A percentile compares a stretch with the other conserved stretches of the same genome.
phyloP scores from a whole-genome alignment of 2,888 invertebrate genomes.

The Drosophila formosana region DNA sequence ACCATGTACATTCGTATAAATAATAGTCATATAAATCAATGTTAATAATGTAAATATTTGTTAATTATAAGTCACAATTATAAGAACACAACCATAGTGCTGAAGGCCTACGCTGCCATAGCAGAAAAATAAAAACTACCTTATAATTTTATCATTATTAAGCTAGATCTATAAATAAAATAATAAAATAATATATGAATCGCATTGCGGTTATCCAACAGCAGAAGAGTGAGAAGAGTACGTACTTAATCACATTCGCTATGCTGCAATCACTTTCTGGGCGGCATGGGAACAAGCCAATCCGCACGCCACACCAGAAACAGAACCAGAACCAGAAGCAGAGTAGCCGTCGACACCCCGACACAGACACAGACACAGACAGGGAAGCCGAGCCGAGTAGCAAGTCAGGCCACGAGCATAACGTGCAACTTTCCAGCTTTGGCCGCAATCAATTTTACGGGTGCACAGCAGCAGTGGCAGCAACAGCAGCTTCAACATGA shows the following conservation, averaged over 20 bases:
- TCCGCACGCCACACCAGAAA: constrained; percentile 55
- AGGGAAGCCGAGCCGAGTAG: constrained; percentile 51
- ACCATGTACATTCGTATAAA: no score
- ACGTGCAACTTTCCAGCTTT: constrained; percentile 84
- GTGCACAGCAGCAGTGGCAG: constrained; percentile 65
- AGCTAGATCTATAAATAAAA: no score
- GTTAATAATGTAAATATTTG: no score
- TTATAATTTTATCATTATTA: no score
- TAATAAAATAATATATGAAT: background rate
- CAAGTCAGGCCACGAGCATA: constrained; percentile 80
- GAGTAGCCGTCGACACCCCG: constrained; percentile 22
- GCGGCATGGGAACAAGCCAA: constrained; percentile 54
- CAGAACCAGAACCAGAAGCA: constrained; percentile 42
- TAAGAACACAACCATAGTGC: no score
- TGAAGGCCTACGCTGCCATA: no score
- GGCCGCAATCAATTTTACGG: constrained; percentile 80
- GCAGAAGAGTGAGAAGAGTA: background rate
- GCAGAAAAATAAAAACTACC: no score
- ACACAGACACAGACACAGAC: constrained; percentile 18
- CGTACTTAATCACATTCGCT: constrained; percentile 37
- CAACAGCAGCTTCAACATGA: constrained; percentile 36
- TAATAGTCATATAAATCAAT: no score
- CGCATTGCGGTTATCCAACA: background rate
- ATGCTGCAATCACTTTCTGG: constrained; percentile 48
- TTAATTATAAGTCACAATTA: no score